Conservation (phyloP, 2,888 invertebrate genomes). For the Drosophila meridionalis region DNA sequence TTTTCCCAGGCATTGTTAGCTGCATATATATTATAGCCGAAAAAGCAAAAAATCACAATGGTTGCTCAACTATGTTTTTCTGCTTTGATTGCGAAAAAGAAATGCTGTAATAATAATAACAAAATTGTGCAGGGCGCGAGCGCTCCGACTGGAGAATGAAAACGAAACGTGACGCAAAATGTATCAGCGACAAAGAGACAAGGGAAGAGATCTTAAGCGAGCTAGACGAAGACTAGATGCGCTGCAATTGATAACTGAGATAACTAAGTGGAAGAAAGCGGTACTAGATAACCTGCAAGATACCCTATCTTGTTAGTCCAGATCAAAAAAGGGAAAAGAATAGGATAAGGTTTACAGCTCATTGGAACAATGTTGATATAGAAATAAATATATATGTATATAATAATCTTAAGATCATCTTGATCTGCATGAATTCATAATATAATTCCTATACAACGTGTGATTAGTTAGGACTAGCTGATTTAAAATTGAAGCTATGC, state of each 20-base stretch:
- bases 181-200: constrained; percentile 36
- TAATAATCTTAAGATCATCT: too few species aligned
- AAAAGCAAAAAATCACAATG: constrained; percentile 43
- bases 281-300: too few species aligned
- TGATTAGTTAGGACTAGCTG: background rate
- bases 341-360: too few species aligned
- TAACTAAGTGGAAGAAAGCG: background rate
- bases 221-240: constrained; percentile 27
- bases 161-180: constrained; percentile 76
- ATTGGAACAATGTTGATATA: too few species aligned
- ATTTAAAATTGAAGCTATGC: too few species aligned
- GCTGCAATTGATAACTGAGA: constrained; percentile 4
- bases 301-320: background rate
- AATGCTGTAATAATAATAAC: constrained; percentile 75
- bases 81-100: constrained; percentile 50
- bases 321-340: background rate
- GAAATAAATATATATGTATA: too few species aligned
- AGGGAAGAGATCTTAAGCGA: constrained; percentile 1
- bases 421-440: too few species aligned
- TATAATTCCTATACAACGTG: background rate
- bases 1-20: constrained; percentile 64
- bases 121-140: constrained; percentile 69
- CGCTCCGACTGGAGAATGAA: constrained; percentile 62
- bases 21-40: constrained; percentile 21
- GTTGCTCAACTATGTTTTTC: constrained; percentile 59